These are phyloP conservation scores for Siniperca chuatsi DNA, from an alignment of 2,113 vertebrate species.

Conservation along the genomic window DNA sequence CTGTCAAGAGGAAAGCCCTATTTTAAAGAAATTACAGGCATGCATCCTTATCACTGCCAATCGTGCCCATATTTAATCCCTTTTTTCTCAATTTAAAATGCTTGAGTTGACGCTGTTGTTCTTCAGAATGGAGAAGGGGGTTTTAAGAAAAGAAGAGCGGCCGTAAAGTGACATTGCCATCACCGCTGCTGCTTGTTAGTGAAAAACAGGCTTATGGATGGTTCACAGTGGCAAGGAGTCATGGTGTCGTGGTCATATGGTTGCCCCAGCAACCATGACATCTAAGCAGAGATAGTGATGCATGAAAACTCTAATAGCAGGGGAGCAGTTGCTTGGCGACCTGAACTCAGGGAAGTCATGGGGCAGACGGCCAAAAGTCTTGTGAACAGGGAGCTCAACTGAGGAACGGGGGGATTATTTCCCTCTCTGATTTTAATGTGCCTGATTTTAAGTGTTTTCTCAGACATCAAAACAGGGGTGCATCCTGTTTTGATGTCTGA, in stretches of 20 bases:
- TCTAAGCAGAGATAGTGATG: constrained; percentile 89
- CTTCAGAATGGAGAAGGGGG: neutral
- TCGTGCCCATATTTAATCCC: neutral
- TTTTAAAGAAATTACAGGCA: constrained; percentile 51
- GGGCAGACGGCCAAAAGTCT: constrained; percentile 85
- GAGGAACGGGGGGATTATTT: constrained; percentile 66
- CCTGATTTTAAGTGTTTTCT: too few species aligned
- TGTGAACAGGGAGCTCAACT: constrained; percentile 75
- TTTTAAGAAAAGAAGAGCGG: neutral
- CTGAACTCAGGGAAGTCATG: constrained; percentile 83
- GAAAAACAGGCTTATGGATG: constrained; percentile 52
- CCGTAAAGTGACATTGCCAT: neutral
- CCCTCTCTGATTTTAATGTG: constrained; percentile 28
- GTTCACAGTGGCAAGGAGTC: constrained; percentile 80
- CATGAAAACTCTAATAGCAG: constrained; percentile 87
- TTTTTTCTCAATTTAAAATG: constrained; percentile 1
- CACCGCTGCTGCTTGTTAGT: neutral
- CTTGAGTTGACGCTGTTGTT: neutral
- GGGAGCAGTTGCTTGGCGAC: constrained; percentile 91
- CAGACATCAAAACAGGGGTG: too few species aligned
- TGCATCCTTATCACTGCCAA: constrained; percentile 2
- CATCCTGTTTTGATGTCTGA: constrained; percentile 30
- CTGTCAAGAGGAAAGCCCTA: constrained; percentile 6
- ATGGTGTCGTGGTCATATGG: constrained; percentile 87
- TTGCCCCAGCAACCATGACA: constrained; percentile 89